phyloP scores from a whole-genome alignment of 2,797 vertebrate species.

The Chromobotia macracanthus region DNA sequence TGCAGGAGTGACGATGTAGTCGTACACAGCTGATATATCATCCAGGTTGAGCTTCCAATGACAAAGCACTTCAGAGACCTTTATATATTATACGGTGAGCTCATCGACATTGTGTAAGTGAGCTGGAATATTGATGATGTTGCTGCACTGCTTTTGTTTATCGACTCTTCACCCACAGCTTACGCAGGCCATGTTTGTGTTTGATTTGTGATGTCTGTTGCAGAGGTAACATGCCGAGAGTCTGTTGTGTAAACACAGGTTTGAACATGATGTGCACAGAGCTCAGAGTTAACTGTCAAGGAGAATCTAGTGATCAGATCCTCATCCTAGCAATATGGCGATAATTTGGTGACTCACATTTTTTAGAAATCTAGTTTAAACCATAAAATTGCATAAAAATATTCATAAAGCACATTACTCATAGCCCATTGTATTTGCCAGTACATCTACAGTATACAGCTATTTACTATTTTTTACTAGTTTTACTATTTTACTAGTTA shows the following conservation, averaged over 20 bases:
- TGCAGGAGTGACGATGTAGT: constrained; percentile 21
- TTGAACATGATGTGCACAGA: constrained; percentile 33
- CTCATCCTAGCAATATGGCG: too few species aligned
- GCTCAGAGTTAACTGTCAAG: constrained; percentile 3
- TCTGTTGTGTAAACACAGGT: constrained; percentile 52
- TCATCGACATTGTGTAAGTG: constrained; percentile 35
- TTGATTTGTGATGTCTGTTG: constrained; percentile 40
- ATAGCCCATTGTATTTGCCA: neutral
- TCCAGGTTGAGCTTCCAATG: constrained; percentile 25
- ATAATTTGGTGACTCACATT: too few species aligned
- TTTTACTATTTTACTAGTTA: too few species aligned
- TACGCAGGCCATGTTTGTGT: constrained; percentile 24
- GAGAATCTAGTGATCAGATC: neutral
- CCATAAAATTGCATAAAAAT: too few species aligned
- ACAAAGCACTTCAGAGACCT: constrained; percentile 31
- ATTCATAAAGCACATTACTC: too few species aligned
- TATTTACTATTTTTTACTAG: neutral
- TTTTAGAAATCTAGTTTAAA: too few species aligned
- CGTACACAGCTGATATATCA: constrained; percentile 29
- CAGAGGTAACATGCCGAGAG: constrained; percentile 11
- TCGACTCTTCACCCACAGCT: constrained; percentile 32
- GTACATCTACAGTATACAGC: neutral
- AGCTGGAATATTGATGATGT: constrained; percentile 27
- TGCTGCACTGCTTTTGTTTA: constrained; percentile 27
- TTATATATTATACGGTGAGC: constrained; percentile 14